Evolutionary conservation across 1,140 invertebrate species (phyloP).

Genomic region (Choristoneura fumiferana): DNA sequence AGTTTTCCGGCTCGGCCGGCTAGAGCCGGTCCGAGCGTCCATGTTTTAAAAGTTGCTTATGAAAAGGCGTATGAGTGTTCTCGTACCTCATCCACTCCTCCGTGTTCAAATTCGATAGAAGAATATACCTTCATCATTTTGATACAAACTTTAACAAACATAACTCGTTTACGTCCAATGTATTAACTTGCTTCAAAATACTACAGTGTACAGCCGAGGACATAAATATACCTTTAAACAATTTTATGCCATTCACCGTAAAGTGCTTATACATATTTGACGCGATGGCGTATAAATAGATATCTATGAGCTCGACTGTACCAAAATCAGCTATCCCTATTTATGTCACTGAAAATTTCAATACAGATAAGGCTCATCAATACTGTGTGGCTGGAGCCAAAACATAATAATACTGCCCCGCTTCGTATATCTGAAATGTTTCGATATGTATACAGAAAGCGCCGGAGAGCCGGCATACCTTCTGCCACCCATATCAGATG

Average conservation of each 20-base stretch:
- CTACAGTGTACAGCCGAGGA: no score
- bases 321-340: no score
- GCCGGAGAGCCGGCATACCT: slow-evolving; percentile 16
- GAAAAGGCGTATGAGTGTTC: slow-evolving; percentile 32
- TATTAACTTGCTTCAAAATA: no score
- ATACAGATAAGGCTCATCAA: not conserved
- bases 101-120: slow-evolving; percentile 14
- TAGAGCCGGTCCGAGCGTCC: slow-evolving; percentile 29
- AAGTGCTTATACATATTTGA: no score
- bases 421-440: not conserved
- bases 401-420: slow-evolving; percentile 15
- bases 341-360: no score
- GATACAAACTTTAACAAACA: slow-evolving; percentile 22
- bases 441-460: slow-evolving; percentile 23
- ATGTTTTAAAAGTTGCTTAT: slow-evolving; percentile 35
- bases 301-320: no score
- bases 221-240: no score
- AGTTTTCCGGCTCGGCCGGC: slow-evolving; percentile 28
- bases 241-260: no score
- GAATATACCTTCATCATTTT: not conserved
- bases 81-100: slow-evolving; percentile 25
- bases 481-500: slow-evolving; percentile 37
- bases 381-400: not conserved
- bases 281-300: no score
- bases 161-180: no score